These are phyloP conservation scores for Clusia tigrina DNA, from an alignment of 2,888 invertebrate species.

Conservation along the genomic window DNA sequence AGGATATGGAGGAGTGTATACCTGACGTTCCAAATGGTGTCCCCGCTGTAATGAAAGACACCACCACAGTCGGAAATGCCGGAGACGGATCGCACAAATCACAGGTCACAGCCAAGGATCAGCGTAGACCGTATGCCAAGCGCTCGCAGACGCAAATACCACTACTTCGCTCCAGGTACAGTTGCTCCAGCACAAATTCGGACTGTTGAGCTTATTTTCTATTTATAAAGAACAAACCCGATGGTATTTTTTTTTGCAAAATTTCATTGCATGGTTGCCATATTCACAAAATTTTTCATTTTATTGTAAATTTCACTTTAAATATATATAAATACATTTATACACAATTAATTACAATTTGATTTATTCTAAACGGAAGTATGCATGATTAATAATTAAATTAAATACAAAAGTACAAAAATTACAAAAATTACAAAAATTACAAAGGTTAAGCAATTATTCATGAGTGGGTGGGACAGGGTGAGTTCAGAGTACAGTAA, in stretches of 20 bases:
- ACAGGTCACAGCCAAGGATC: neutral
- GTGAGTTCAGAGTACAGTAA: no score
- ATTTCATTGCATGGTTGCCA: constrained; percentile 45
- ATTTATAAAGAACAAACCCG: constrained; percentile 7
- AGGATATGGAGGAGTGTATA: constrained; percentile 16
- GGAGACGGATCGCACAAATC: neutral
- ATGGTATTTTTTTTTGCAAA: constrained; percentile 37
- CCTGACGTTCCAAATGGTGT: no score
- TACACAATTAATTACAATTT: no score
- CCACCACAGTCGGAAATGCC: neutral
- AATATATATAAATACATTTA: constrained; percentile 34
- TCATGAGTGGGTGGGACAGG: no score
- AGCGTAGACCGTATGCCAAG: constrained; percentile 18
- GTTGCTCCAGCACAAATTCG: no score
- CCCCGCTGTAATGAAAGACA: constrained; percentile 14
- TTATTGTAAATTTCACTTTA: constrained; percentile 25
- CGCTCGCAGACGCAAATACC: neutral
- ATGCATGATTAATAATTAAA: neutral
- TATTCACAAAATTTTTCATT: constrained; percentile 37
- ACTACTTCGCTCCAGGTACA: neutral
- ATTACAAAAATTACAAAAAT: neutral
- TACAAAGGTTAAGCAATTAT: no score
- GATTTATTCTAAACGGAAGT: no score
- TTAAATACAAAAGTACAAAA: neutral
- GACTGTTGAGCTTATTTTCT: no score